Evolutionary conservation across 2,797 vertebrate genomes (phyloP).

Genomic region (Poecilia gillii): DNA sequence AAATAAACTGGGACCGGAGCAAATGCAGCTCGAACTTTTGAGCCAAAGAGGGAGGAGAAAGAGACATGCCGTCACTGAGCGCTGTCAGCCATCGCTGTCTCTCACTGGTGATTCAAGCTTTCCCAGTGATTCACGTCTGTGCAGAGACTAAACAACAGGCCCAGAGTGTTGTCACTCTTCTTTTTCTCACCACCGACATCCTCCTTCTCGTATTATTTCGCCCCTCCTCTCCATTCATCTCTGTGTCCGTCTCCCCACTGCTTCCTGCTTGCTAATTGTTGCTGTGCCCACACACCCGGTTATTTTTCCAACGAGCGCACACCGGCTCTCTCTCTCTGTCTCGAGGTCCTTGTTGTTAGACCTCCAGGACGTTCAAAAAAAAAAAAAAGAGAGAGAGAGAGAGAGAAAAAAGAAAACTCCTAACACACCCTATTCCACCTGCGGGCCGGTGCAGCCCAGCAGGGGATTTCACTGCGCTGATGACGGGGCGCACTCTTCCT

Average conservation of each 20-base stretch:
- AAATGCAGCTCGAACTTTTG: conserved; percentile 30
- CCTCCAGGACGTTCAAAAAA: conserved; percentile 77
- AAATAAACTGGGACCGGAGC: conserved; percentile 26
- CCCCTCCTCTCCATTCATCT: conserved; percentile 67
- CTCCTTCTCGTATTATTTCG: conserved; percentile 53
- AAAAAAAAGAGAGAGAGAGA: too few species aligned
- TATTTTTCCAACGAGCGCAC: conserved; percentile 49
- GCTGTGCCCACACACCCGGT: conserved; percentile 40
- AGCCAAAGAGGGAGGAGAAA: conserved; percentile 67
- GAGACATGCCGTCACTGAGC: conserved; percentile 81
- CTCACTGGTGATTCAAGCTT: conserved; percentile 77
- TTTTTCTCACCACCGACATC: conserved; percentile 46
- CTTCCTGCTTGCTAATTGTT: conserved; percentile 72
- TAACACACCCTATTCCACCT: conserved; percentile 69
- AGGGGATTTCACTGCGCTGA: conserved; percentile 75
- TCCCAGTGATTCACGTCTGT: conserved; percentile 79
- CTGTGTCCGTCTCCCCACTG: conserved; percentile 57
- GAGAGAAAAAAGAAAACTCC: conserved; percentile 13
- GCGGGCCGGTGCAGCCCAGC: conserved; percentile 62
- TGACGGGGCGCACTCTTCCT: conserved; percentile 79
- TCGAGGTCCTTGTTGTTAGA: conserved; percentile 58
- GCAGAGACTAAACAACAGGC: conserved; percentile 37
- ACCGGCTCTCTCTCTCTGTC: conserved; percentile 54
- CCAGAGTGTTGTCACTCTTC: conserved; percentile 44
- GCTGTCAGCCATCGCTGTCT: conserved; percentile 68